A percentile compares a stretch with the other conserved stretches of the same genome.
These are phyloP conservation scores for Tetraneura akinire DNA, from an alignment of 1,140 invertebrate genomes.

Conservation along the genomic window DNA sequence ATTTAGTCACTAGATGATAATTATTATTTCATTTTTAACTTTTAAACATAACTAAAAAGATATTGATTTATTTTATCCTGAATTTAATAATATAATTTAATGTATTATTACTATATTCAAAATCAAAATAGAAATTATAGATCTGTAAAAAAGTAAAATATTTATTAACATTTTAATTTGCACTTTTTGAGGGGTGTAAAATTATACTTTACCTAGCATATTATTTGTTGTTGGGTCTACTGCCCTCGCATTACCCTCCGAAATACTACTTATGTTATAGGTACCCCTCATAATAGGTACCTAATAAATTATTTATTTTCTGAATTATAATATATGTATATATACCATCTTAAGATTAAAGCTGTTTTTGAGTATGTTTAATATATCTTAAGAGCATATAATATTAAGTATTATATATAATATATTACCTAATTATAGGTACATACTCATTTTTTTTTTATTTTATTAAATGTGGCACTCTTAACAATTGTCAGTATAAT, in stretches of 20 bases:
- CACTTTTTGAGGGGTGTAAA: not conserved
- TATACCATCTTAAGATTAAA: slow-evolving; percentile 7
- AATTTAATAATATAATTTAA: too few species aligned
- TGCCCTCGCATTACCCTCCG: not conserved
- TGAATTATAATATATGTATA: not conserved
- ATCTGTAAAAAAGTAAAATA: slow-evolving; percentile 1
- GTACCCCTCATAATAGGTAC: not conserved
- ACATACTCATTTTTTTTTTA: not conserved
- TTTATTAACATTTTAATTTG: not conserved
- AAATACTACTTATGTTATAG: not conserved
- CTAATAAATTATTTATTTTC: not conserved
- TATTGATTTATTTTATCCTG: too few species aligned
- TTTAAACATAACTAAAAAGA: too few species aligned
- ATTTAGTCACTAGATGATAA: not conserved
- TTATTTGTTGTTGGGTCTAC: not conserved
- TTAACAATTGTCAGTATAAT: slow-evolving; percentile 2
- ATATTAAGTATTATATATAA: slow-evolving; percentile 2
- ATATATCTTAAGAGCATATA: not conserved
- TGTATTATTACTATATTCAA: not conserved
- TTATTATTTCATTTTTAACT: not conserved
- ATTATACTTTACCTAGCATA: slow-evolving; percentile 8
- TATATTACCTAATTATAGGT: too few species aligned
- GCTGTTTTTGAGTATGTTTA: not conserved
- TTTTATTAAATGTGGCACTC: not conserved
- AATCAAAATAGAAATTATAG: slow-evolving; percentile 2